Base-by-base conservation (phyloP, 2,888 invertebrate genomes). In the Drosophila nigritarsus region DNA sequence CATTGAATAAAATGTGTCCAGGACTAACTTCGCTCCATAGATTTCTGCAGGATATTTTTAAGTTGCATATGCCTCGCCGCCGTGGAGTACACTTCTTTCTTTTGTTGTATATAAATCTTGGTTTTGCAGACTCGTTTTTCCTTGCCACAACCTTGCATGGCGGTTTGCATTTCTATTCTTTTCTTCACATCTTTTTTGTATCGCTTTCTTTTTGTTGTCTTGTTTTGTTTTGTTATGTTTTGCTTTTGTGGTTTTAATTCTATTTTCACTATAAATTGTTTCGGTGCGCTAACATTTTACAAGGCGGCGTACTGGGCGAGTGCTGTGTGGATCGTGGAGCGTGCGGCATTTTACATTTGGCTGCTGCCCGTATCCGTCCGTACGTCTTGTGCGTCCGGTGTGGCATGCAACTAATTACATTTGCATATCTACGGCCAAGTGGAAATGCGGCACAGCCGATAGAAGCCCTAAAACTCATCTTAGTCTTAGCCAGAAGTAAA, bases 401-500 rank as follows among this genome's bases (percentile, higher is more conserved):
- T 87, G 89, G 90, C 84, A 89, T 91, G 89, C 90, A 91, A 91
- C 91, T 91, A 91, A 91, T 91, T 91, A 91, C 91, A 91, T 91
- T 91, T 91, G 92, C 92, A 92, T 92, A 91, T 92, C 91, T 87
- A 83, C 88, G 87, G 83, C 75, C 68, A 72, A 79, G 58, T 64
- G 68, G 69, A 82, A 85, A 75, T 75, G 61, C 86, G 65, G 56
- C 67, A 63, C 67, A 71, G 65, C 64, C 64, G 51, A 67, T 70
- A 20, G 20, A 51, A 15, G 11, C 24, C 15, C 49, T 9, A 13
- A 38, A 32, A 36, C 32, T n/a, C 27, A 63, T 73, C 73, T 64
- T 38, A 60, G 30, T 24, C 24, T 66, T 63, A 59, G 53, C 54
- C 62, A 59, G 67, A 55, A 78, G 48, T 18, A 38, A 45, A 30